Evolutionary conservation across 2,888 invertebrate species (phyloP), one percentile per base, ranked within the genome.

Genomic region (Eupithecia subumbrata): DNA sequence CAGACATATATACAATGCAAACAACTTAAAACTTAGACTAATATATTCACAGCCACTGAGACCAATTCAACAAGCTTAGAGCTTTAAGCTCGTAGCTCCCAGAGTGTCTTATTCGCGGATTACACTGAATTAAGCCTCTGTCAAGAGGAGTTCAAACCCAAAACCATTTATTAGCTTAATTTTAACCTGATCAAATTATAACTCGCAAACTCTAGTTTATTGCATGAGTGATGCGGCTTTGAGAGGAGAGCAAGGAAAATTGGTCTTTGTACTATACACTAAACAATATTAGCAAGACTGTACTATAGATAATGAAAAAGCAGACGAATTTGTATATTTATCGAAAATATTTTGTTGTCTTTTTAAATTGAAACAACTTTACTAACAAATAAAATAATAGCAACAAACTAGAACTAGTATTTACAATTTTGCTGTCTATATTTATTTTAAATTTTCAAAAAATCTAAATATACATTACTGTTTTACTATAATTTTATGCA

Each of bases 131-230:
- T 71, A 74, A 74, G 69, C 37, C 45, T 60, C 69, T 64, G 64
- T 68, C 73, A 64, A 71, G 74, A 66, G 40, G 34, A 71, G 34
- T 71, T 76, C 30, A 71, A 34, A 7, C 73, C 56, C 37, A 40
- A 69, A 71, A 40, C 76, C 64, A 69, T 76, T 25, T 66, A 72
- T 74, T 69, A 69, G 52, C 43, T 69, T 69, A 60, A 56, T 25
- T 60, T 60, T 25, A 74, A 69, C 63, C 56, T 66, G 71, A 74
- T 71, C 69, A 74, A 60, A 74, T 76, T 73, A 71, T 76, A 72
- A 69, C 74, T 69, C 2, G 64, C 68, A 68, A 76, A 69, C 64
- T 73, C 68, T 43, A 52, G 71, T 71, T 76, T 76, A 76, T 60
- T 73, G 5, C 64, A 18, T 16, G 34, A 64, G 64, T 18, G 34